A percentile compares a stretch with the other conserved stretches of the same genome.
phyloP scores from a whole-genome alignment of 2,888 invertebrate species.

The Elegia similella region DNA sequence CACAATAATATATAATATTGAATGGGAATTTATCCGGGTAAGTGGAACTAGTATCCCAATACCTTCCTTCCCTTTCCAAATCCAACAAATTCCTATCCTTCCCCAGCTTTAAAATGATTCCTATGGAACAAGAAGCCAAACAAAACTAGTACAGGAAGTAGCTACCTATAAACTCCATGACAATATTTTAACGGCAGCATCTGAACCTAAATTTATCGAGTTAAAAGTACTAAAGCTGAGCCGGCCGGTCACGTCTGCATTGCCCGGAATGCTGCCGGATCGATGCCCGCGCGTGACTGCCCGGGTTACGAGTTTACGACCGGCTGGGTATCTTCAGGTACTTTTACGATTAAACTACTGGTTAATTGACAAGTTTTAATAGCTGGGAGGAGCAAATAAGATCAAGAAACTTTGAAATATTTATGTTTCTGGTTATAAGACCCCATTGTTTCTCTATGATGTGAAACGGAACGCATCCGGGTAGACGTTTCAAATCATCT shows the following conservation, averaged over 20 bases:
- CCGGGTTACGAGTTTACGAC: slow-evolving; percentile 30
- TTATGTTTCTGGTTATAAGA: too few species aligned
- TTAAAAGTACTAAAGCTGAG: not conserved
- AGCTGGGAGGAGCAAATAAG: not conserved
- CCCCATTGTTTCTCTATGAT: too few species aligned
- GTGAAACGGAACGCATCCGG: too few species aligned
- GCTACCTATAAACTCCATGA: slow-evolving; percentile 1
- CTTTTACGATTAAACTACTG: slow-evolving; percentile 13
- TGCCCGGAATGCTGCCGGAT: slow-evolving; percentile 21
- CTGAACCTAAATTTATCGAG: not conserved
- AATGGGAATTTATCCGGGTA: too few species aligned
- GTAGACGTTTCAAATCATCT: too few species aligned
- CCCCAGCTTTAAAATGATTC: too few species aligned
- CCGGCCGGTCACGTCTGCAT: slow-evolving; percentile 2
- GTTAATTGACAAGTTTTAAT: slow-evolving; percentile 16
- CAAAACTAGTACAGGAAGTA: not conserved
- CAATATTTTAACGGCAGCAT: slow-evolving; percentile 6
- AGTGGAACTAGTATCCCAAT: too few species aligned
- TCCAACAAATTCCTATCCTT: too few species aligned
- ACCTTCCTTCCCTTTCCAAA: too few species aligned
- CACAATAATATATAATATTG: too few species aligned
- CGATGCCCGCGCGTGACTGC: slow-evolving; percentile 31
- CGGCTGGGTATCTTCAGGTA: slow-evolving; percentile 21
- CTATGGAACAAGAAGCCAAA: too few species aligned
- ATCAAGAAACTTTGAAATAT: not conserved